Percentiles rank a stretch among this genome's conserved stretches.
Evolutionary conservation across 1,140 invertebrate genomes (phyloP).

Genomic region (Heliconius himera): DNA sequence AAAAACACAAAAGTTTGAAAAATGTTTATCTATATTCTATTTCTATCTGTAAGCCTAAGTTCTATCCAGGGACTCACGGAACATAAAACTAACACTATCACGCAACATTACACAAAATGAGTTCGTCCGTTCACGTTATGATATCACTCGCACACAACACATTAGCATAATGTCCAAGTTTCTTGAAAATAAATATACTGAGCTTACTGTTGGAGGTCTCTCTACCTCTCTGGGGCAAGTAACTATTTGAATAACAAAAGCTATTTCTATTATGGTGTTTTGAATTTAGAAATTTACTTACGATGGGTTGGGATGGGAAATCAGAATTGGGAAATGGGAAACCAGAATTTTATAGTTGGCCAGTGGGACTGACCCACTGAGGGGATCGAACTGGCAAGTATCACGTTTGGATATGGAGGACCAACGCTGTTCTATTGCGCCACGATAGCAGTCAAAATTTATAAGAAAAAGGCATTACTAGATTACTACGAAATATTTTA

Average conservation of each 20-base stretch:
- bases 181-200: neutral
- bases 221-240: neutral
- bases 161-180: conserved; percentile 7
- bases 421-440: too few species aligned
- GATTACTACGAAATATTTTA: too few species aligned
- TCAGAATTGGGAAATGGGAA: neutral
- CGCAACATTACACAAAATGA: conserved; percentile 4
- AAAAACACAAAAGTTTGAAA: neutral
- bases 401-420: too few species aligned
- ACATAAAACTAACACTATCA: neutral
- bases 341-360: neutral
- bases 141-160: neutral
- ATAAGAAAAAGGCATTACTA: too few species aligned
- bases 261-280: neutral
- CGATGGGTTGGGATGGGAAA: neutral
- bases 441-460: too few species aligned
- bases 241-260: neutral
- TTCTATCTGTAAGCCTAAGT: neutral
- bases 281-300: neutral
- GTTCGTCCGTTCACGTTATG: conserved; percentile 3
- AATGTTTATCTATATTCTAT: neutral
- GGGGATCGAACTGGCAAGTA: too few species aligned
- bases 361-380: neutral
- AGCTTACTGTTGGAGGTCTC: neutral
- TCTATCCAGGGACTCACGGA: neutral